Conservation (phyloP, 1,140 invertebrate genomes). For the Drosophila kikkawai region DNA sequence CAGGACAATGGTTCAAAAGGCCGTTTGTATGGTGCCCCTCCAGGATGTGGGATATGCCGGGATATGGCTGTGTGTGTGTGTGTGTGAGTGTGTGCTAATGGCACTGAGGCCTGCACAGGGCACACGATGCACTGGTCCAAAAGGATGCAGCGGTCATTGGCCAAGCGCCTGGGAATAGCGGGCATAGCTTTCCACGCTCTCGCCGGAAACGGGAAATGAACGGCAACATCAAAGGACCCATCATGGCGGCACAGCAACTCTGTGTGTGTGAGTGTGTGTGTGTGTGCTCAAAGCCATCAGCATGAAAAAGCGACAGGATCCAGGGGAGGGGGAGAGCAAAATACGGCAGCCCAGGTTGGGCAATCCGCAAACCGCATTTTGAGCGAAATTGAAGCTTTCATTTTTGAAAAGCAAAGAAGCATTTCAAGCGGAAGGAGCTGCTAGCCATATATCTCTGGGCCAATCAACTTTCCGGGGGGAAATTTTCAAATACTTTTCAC, state of each 20-base stretch:
- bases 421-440: slow-evolving; percentile 6
- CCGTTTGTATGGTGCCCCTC: background rate
- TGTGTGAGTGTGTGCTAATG: slow-evolving; percentile 8
- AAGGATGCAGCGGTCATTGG: slow-evolving; percentile 42
- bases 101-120: background rate
- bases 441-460: background rate
- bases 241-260: slow-evolving; percentile 10
- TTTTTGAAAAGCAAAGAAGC: slow-evolving; percentile 14
- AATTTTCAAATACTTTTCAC: background rate
- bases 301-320: slow-evolving; percentile 9
- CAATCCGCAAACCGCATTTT: slow-evolving; percentile 10
- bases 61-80: background rate
- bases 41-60: background rate
- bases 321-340: background rate
- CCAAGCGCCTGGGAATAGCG: slow-evolving; percentile 22
- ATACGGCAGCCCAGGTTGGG: slow-evolving; percentile 27
- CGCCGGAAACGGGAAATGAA: slow-evolving; percentile 14
- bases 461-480: background rate
- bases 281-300: slow-evolving; percentile 41
- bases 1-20: slow-evolving; percentile 30
- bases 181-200: slow-evolving; percentile 3
- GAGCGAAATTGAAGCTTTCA: slow-evolving; percentile 11
- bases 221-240: slow-evolving; percentile 48
- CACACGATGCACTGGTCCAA: background rate
- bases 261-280: slow-evolving; percentile 13